Percentiles rank a stretch among this genome's conserved stretches.
These are phyloP conservation scores for Argynnis bischoffii DNA, from an alignment of 2,888 invertebrate species.

Conservation along the genomic window DNA sequence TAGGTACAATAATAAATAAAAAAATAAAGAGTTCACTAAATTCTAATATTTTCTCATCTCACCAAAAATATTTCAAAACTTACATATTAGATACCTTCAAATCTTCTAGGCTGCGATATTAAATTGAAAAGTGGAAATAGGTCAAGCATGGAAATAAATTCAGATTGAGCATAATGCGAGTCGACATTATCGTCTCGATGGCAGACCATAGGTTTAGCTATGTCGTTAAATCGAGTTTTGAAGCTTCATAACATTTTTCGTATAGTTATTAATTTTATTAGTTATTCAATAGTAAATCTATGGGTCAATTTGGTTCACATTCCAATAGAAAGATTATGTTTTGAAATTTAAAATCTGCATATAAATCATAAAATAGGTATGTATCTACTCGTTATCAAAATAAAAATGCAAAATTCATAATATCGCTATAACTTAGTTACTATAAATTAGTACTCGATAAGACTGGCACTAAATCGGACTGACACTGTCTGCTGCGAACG, in stretches of 20 bases:
- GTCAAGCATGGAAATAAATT: constrained; percentile 65
- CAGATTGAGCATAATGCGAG: constrained; percentile 61
- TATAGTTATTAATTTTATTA: not conserved
- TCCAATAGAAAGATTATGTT: too few relatives aligned
- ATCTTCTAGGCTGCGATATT: constrained; percentile 25
- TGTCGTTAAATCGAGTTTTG: constrained; percentile 15
- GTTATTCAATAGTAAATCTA: too few relatives aligned
- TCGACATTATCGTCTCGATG: constrained; percentile 52
- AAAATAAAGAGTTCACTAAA: too few relatives aligned
- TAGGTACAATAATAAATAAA: too few relatives aligned
- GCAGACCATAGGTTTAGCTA: constrained; percentile 37
- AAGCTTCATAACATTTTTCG: constrained; percentile 12
- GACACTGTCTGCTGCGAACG: too few relatives aligned
- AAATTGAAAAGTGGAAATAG: constrained; percentile 49
- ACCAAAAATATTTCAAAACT: constrained; percentile 1
- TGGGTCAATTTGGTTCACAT: too few relatives aligned
- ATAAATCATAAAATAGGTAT: not conserved
- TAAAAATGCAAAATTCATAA: too few relatives aligned
- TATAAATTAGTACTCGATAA: too few relatives aligned
- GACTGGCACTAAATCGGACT: too few relatives aligned
- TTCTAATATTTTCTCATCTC: too few relatives aligned
- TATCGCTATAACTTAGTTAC: too few relatives aligned
- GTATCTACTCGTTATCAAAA: not conserved
- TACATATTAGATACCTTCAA: constrained; percentile 19
- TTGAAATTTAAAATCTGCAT: too few relatives aligned